phyloP scores from a whole-genome alignment of 2,888 invertebrate species.

The Caenorhabditis sulstoni region DNA sequence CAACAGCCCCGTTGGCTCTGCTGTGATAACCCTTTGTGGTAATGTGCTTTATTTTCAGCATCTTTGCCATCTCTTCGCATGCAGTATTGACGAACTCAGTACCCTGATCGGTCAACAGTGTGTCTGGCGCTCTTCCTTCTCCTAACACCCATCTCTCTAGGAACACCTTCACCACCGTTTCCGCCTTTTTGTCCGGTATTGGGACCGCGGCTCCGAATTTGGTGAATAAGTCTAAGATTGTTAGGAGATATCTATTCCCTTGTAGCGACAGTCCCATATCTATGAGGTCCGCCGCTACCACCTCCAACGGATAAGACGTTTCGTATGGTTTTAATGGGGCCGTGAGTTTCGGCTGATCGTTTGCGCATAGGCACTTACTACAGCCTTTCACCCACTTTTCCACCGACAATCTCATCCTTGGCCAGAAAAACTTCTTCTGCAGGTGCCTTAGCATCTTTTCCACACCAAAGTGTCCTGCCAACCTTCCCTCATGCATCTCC shows the following conservation, averaged over 20 bases:
- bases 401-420: conserved; percentile 39
- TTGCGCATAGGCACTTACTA: conserved; percentile 20
- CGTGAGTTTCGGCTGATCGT: background rate
- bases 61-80: too few relatives aligned
- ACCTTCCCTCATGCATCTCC: conserved; percentile 18
- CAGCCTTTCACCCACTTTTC: conserved; percentile 20
- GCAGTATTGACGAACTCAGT: too few relatives aligned
- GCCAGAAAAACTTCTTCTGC: conserved; percentile 21
- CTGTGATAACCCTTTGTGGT: too few relatives aligned
- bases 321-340: conserved; percentile 36
- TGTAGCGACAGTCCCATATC: conserved; percentile 30
- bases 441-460: conserved; percentile 7
- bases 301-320: conserved; percentile 14
- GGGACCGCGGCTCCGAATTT: conserved; percentile 39
- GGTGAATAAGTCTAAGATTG: conserved; percentile 52
- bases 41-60: too few relatives aligned
- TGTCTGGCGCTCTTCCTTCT: too few relatives aligned
- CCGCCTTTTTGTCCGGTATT: conserved; percentile 11
- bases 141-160: too few relatives aligned
- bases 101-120: too few relatives aligned
- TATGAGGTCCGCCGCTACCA: conserved; percentile 40
- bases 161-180: too few relatives aligned
- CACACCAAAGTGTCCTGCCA: conserved; percentile 11
- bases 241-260: conserved; percentile 47
- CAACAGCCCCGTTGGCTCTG: too few relatives aligned